Percentiles rank a stretch among this genome's conserved stretches.
phyloP scores from a whole-genome alignment of 1,140 invertebrate species.

The Calliopsis andreniformis region DNA sequence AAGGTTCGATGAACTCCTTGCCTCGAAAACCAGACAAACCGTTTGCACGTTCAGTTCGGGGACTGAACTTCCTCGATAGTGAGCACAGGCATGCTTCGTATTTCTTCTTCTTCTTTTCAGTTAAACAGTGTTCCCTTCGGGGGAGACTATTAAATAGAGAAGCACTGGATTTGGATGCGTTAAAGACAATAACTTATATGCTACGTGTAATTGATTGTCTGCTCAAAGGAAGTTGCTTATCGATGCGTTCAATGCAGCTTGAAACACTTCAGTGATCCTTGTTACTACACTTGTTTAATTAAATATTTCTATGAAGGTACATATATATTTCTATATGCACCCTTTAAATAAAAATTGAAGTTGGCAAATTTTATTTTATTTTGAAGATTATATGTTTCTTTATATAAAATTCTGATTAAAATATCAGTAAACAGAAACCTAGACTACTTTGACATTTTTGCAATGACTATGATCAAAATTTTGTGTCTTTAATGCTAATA shows the following conservation, averaged over 20 bases:
- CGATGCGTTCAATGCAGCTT: neutral
- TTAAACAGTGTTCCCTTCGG: neutral
- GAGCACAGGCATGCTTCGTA: neutral
- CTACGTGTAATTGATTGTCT: neutral
- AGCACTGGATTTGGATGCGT: neutral
- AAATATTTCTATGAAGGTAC: no score
- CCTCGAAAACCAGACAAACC: constrained; percentile 56
- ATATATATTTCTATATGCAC: no score
- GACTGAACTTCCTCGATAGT: constrained; percentile 21
- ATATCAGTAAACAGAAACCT: no score
- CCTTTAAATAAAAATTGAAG: no score
- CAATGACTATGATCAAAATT: no score
- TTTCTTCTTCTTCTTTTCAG: neutral
- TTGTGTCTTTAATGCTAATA: no score
- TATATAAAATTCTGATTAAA: no score
- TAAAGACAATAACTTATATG: neutral
- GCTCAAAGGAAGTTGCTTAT: neutral
- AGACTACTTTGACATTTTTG: no score
- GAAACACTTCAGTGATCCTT: neutral
- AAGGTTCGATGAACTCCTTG: constrained; percentile 50
- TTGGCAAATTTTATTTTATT: no score
- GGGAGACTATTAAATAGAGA: neutral
- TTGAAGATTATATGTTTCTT: no score
- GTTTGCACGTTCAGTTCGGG: constrained; percentile 40
- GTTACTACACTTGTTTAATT: no score